Base-by-base conservation (phyloP, 1,140 invertebrate species). In the Spodoptera frugiperda region DNA sequence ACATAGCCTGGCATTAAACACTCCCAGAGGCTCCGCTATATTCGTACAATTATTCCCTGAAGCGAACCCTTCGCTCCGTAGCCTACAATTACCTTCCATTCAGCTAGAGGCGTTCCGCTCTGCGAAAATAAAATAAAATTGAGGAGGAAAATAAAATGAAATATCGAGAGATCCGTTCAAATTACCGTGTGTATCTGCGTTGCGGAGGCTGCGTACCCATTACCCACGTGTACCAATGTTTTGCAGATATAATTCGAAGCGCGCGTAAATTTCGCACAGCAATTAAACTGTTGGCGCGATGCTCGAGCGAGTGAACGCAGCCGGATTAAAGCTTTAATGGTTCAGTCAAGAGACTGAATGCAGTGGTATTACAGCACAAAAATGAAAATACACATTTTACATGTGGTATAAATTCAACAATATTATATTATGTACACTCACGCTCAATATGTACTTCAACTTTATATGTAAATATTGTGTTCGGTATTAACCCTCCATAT, bases 31-130 rank as follows among this genome's bases (percentile, higher is more conserved):
- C 84, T 88, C 84, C 63, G 85, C 86, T 82, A 83, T 88, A 88
- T 91, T 90, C 84, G 82, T 83, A 89, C 91, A 92, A 92, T 93
- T 93, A 93, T 93, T 93, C 91, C 91, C 91, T 82, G 80, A 89
- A 91, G 90, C 86, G 89, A 85, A 92, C 88, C 92, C 89, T 91
- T 91, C 86, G 82, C 71, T 79, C 82, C 81, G 86, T 82, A 88
- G 87, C 87, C 90, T 92, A 89, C 91, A 93, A 93, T 93, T 92
- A 93, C 89, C 87, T 84, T 81, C 87, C 87, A 91, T 92, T 91
- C 85, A 87, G 87, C 84, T 90, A 89, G 86, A 85, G 85, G 84
- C 87, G 80, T 82, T 86, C 77, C 78, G 81, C 82, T 86, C 80
- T 72, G 72, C 57, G 82, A 81, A 84, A 87, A 87, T 89, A 90